These are phyloP conservation scores for Eupithecia vulgata DNA, from an alignment of 2,888 invertebrate genomes.

Conservation along the genomic window DNA sequence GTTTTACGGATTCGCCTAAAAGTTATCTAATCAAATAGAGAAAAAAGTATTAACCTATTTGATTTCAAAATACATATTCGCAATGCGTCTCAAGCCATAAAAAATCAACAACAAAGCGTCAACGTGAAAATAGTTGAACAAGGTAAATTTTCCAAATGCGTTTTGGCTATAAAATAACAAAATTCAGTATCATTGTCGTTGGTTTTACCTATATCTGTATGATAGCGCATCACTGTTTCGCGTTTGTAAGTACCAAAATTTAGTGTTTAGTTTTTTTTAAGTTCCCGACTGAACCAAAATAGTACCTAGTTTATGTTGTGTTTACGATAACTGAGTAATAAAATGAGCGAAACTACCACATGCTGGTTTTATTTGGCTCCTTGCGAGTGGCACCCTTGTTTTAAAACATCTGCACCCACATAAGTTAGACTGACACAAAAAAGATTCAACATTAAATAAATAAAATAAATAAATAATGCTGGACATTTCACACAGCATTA, in stretches of 20 bases:
- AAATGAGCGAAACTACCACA: slow-evolving; percentile 62
- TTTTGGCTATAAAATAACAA: neutral
- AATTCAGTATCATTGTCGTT: neutral
- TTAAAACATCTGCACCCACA: slow-evolving; percentile 5
- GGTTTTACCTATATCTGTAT: slow-evolving; percentile 43
- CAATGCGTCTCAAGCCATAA: slow-evolving; percentile 20
- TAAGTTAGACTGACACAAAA: neutral
- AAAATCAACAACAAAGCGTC: slow-evolving; percentile 44
- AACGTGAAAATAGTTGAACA: neutral
- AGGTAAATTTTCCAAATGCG: neutral
- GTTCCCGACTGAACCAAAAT: slow-evolving; percentile 84
- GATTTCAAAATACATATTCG: slow-evolving; percentile 16
- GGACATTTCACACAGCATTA: too few species aligned
- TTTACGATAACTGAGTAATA: slow-evolving; percentile 76
- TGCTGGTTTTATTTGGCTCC: slow-evolving; percentile 44
- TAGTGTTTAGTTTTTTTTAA: slow-evolving; percentile 79
- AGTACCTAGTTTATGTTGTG: slow-evolving; percentile 73
- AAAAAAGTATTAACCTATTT: neutral
- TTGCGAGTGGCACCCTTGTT: neutral
- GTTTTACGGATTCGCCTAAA: neutral
- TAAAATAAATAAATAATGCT: too few species aligned
- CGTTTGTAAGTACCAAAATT: slow-evolving; percentile 74
- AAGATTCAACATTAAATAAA: too few species aligned
- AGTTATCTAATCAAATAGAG: neutral
- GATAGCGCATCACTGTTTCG: slow-evolving; percentile 56